Percentiles rank a stretch among this genome's conserved stretches.
Evolutionary conservation across 2,888 invertebrate genomes (phyloP).

Genomic region (Ephialtes manifestator): DNA sequence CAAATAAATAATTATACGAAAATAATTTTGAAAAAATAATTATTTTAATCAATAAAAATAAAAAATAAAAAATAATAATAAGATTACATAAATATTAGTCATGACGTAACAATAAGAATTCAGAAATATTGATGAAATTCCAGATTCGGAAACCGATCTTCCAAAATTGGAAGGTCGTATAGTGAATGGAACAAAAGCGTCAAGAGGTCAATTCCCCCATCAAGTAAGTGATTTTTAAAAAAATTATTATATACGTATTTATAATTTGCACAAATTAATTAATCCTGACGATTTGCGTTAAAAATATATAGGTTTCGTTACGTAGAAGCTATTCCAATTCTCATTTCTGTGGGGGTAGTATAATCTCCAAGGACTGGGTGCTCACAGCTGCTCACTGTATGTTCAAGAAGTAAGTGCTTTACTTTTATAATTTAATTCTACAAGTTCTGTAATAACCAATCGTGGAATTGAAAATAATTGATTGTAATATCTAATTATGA

Average conservation of each 20-base stretch:
- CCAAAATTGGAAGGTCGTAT: constrained; percentile 53
- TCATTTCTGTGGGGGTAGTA: constrained; percentile 81
- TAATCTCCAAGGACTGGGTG: constrained; percentile 74
- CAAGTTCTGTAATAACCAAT: background rate
- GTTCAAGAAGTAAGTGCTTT: constrained; percentile 69
- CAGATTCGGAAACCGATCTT: background rate
- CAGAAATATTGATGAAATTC: constrained; percentile 7
- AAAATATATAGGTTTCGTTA: constrained; percentile 76
- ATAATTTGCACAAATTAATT: background rate
- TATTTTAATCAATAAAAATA: too few relatives aligned
- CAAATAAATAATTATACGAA: too few relatives aligned
- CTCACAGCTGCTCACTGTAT: constrained; percentile 81
- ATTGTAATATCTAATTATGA: background rate
- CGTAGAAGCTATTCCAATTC: constrained; percentile 68
- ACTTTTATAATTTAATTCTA: background rate
- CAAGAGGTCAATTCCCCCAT: constrained; percentile 46
- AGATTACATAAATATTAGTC: too few relatives aligned
- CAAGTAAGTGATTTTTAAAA: constrained; percentile 59
- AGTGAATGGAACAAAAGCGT: constrained; percentile 65
- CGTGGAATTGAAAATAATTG: background rate
- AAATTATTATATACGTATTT: too few relatives aligned
- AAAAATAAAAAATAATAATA: background rate
- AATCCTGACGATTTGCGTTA: background rate
- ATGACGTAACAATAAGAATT: too few relatives aligned
- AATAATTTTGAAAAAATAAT: too few relatives aligned